Conservation (phyloP, 2,797 vertebrate genomes). For the Mastacembelus armatus region DNA sequence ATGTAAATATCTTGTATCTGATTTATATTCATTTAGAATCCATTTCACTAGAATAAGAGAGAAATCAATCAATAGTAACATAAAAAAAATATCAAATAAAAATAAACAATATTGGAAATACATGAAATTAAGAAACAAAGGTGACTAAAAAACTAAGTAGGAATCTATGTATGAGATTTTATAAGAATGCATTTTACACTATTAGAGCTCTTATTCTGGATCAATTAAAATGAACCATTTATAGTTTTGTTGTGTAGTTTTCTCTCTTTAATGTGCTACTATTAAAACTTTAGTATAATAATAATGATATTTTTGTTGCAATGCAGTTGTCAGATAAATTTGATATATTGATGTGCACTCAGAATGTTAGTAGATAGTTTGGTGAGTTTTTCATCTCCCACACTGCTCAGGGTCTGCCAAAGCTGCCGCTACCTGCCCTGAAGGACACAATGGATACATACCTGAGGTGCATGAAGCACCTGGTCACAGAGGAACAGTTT, state of each 20-base stretch:
- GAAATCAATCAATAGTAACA: neutral
- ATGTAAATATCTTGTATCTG: slow-evolving; percentile 72
- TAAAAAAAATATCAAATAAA: neutral
- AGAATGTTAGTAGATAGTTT: neutral
- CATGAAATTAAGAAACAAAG: neutral
- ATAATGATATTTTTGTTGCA: too few relatives aligned
- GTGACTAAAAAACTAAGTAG: neutral
- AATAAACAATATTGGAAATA: too few relatives aligned
- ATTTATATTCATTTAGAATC: neutral
- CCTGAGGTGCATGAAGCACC: slow-evolving; percentile 89
- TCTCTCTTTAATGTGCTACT: too few relatives aligned
- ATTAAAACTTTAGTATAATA: too few relatives aligned
- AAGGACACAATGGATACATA: slow-evolving; percentile 90
- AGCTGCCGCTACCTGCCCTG: slow-evolving; percentile 91
- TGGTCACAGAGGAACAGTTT: slow-evolving; percentile 92
- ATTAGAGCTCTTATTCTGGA: neutral
- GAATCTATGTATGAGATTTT: neutral
- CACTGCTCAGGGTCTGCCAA: slow-evolving; percentile 85
- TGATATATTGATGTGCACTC: neutral
- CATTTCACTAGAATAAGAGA: neutral
- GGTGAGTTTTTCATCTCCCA: neutral
- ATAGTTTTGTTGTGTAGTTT: neutral
- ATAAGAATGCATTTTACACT: neutral
- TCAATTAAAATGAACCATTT: neutral
- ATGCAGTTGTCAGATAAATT: too few relatives aligned